Base-by-base conservation (phyloP, 1,140 invertebrate species). In the Lordiphosa mommai region DNA sequence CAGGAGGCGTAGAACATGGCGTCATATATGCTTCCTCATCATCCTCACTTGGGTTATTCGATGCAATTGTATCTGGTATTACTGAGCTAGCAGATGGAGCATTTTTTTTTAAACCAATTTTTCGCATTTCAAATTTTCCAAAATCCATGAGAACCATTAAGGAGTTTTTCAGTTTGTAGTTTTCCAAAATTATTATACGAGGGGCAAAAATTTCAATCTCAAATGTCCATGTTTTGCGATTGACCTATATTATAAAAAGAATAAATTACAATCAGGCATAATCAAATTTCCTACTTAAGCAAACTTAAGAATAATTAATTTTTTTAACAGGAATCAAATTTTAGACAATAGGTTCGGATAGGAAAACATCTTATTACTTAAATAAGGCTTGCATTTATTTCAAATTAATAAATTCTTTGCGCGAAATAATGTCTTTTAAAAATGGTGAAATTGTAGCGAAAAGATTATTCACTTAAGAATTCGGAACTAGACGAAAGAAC, bases 191-290 rank as follows among this genome's bases (percentile, higher is more conserved):
- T 63, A 98, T 92, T 50, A 99, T 96, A 85, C 98, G 96, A 4
- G 97, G 97, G 2, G 97, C 96, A 13, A 95, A 96, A 46, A 99
- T 96, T 86, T 98, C 96, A 47, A 98, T 90, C 68, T 96, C 93
- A 41, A 98, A 90, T 68, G 96, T 94, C 96, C 96, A 98, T 9
- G 93, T 93, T 38, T 94, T 94, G 30, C 94, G 90, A 64, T 93
- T 92, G 32, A 89, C 89, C 86, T 88, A 16, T 3, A 1, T 1
- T 7, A 2, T 23, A 13, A 0, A 41, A 0, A 4, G 4, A 9
- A 20, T 6, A 3, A 12, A 2, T 4, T n/a, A n/a, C n/a, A n/a
- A n/a, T n/a, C n/a, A n/a, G n/a, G n/a, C n/a, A n/a, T n/a, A n/a
- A n/a, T n/a, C n/a, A n/a, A n/a, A n/a, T n/a, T n/a, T n/a, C n/a